A percentile compares a stretch with the other conserved stretches of the same genome.
Evolutionary conservation across 2,888 invertebrate genomes (phyloP).

Genomic region (Zaprionus obscuricornis): DNA sequence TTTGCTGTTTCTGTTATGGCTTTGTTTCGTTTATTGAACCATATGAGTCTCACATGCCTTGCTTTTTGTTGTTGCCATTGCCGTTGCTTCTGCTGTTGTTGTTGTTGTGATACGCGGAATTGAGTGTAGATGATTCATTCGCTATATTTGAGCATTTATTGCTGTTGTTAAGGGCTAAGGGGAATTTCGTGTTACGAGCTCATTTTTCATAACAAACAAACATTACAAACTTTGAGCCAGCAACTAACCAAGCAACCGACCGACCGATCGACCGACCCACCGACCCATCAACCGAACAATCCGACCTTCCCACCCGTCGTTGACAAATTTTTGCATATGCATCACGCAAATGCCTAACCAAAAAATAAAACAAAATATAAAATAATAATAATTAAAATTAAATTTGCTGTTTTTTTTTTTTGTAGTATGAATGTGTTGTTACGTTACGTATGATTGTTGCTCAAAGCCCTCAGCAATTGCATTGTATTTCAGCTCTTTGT

Average conservation of each 20-base stretch:
- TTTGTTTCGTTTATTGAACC: constrained; percentile 73
- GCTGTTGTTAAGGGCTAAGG: not conserved
- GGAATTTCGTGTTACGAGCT: constrained; percentile 57
- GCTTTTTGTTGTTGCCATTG: no score
- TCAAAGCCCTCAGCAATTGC: constrained; percentile 19
- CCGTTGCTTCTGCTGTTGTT: constrained; percentile 26
- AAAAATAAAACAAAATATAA: constrained; percentile 5
- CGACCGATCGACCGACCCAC: no score
- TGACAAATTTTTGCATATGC: constrained; percentile 41
- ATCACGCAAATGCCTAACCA: constrained; percentile 34
- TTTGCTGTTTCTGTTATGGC: constrained; percentile 44
- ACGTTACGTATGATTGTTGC: constrained; percentile 42
- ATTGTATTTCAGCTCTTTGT: constrained; percentile 31
- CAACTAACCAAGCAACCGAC: constrained; percentile 30
- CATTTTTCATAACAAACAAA: constrained; percentile 62
- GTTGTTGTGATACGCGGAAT: constrained; percentile 65
- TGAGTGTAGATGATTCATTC: constrained; percentile 61
- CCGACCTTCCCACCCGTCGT: constrained; percentile 21
- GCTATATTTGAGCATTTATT: constrained; percentile 32
- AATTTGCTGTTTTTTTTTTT: no score
- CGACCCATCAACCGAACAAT: no score
- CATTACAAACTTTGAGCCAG: no score
- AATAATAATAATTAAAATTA: constrained; percentile 35
- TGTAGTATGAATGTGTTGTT: constrained; percentile 11
- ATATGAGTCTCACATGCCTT: constrained; percentile 42